A percentile compares a stretch with the other conserved stretches of the same genome.
phyloP scores from a whole-genome alignment of 2,113 vertebrate species.

The Gobiocypris rarus region DNA sequence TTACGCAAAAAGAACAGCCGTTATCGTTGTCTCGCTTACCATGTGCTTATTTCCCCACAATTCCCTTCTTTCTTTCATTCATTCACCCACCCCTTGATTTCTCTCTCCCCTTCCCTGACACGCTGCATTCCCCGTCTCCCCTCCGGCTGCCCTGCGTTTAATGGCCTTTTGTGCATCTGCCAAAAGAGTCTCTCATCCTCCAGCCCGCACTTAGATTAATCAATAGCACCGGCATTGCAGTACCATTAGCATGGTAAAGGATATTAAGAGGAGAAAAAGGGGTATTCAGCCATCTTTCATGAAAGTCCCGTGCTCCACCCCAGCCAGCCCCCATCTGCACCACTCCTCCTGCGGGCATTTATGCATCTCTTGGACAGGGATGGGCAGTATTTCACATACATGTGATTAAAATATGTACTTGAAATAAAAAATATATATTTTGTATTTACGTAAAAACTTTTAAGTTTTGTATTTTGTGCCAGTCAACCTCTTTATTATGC shows the following conservation, averaged over 20 bases:
- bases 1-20: neutral
- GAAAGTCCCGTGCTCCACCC: conserved; percentile 46
- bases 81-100: conserved; percentile 32
- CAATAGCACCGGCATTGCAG: conserved; percentile 66
- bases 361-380: neutral
- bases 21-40: neutral
- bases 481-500: too few relatives aligned
- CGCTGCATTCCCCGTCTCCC: conserved; percentile 44
- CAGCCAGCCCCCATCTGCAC: neutral
- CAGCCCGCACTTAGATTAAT: conserved; percentile 72
- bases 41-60: neutral
- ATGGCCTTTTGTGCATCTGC: conserved; percentile 71
- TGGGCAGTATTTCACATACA: too few relatives aligned
- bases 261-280: conserved; percentile 57
- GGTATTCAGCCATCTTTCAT: conserved; percentile 55
- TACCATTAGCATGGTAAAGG: conserved; percentile 64
- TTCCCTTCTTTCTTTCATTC: conserved; percentile 46
- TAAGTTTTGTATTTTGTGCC: too few relatives aligned
- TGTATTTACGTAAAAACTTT: too few relatives aligned
- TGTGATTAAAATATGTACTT: too few relatives aligned
- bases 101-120: conserved; percentile 45
- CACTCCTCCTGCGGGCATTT: conserved; percentile 18
- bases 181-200: conserved; percentile 73
- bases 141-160: conserved; percentile 55
- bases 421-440: too few relatives aligned